Evolutionary conservation across 1,140 invertebrate species (phyloP).

Genomic region (Heliconius eleuchia): DNA sequence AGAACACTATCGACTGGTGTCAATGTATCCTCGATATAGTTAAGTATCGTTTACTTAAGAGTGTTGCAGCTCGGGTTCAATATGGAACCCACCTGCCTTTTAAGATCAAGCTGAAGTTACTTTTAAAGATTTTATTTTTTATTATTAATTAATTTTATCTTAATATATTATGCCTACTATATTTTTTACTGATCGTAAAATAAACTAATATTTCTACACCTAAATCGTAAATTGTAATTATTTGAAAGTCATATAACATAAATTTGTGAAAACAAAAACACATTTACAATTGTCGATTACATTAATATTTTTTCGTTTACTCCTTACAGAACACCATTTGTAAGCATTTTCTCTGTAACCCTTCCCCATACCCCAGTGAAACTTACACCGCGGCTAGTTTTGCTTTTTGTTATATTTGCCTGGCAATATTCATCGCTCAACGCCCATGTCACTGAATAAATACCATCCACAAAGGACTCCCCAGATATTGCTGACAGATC

Average conservation of each 20-base stretch:
- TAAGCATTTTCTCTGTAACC: conserved; percentile 48
- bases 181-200: neutral
- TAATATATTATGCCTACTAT: too few species aligned
- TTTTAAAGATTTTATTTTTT: neutral
- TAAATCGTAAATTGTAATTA: too few species aligned
- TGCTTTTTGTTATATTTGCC: conserved; percentile 80
- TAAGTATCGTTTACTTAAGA: conserved; percentile 41
- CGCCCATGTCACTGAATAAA: conserved; percentile 77
- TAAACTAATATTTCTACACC: neutral
- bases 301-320: neutral
- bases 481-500: conserved; percentile 74
- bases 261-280: too few species aligned
- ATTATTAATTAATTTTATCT: neutral
- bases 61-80: neutral
- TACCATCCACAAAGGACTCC: conserved; percentile 75
- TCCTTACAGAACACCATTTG: conserved; percentile 29
- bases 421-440: conserved; percentile 81
- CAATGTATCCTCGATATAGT: conserved; percentile 34
- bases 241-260: too few species aligned
- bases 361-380: conserved; percentile 75
- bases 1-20: conserved; percentile 45
- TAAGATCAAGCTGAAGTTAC: neutral
- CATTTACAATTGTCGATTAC: neutral
- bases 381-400: conserved; percentile 77
- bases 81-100: neutral